These are phyloP conservation scores for Ceratoteleas bidentatus DNA, from an alignment of 1,140 invertebrate species.

Conservation along the genomic window DNA sequence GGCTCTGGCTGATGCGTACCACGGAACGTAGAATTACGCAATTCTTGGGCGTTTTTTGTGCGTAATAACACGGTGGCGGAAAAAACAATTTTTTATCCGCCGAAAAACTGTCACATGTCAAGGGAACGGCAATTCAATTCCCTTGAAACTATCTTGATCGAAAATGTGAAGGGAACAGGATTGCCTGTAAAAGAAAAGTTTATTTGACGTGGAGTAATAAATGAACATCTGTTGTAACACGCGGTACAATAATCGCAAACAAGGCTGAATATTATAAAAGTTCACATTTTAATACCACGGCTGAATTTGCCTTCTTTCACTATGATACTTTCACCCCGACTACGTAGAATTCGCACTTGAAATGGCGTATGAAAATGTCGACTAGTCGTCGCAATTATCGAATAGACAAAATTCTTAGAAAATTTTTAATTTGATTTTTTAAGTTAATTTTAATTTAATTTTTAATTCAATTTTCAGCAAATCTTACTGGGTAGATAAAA, in stretches of 20 bases:
- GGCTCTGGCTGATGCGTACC: background rate
- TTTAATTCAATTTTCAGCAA: no score
- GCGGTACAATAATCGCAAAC: constrained; percentile 1
- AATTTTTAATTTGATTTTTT: background rate
- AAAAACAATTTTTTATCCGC: background rate
- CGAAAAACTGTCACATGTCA: constrained; percentile 10
- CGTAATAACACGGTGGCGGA: no score
- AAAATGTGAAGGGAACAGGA: constrained; percentile 21
- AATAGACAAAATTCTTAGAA: no score
- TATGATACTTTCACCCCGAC: constrained; percentile 38
- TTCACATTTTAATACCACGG: constrained; percentile 15
- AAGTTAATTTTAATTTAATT: no score
- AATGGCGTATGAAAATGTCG: constrained; percentile 1
- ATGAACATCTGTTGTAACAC: constrained; percentile 10
- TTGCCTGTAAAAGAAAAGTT: constrained; percentile 9
- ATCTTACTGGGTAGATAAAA: no score
- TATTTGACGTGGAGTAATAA: constrained; percentile 5
- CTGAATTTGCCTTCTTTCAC: constrained; percentile 34
- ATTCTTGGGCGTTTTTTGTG: no score
- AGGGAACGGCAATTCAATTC: constrained; percentile 5
- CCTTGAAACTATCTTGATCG: constrained; percentile 12
- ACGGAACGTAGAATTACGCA: no score
- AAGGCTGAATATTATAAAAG: constrained; percentile 32
- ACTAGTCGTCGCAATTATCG: no score
- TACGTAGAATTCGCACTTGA: constrained; percentile 20